Base-by-base conservation (phyloP, 2,113 vertebrate species). In the Chiloscyllium plagiosum region DNA sequence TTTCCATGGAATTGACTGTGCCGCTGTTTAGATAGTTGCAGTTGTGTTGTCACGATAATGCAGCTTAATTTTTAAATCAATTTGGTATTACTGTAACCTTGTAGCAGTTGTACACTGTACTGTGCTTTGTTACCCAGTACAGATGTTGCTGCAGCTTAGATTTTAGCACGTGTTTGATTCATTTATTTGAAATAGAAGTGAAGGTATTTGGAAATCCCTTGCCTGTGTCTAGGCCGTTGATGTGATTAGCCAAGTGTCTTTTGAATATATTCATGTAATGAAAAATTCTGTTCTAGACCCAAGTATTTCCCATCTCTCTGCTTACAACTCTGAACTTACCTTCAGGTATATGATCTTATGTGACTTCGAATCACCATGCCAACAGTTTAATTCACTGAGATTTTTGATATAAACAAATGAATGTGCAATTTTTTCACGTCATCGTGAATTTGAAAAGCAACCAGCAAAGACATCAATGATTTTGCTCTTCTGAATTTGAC, bases 181-280 rank as follows among this genome's bases (percentile, higher is more conserved):
- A 69, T 95, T 68, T 72, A 42, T 50, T 95, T 42, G 72, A 95
- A 29, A 29, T 72, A 52, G 94, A 95, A 95, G 29, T 70, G 92
- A 94, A 94, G 47, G n/a, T 66, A 26, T 42, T 47, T 94, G 65
- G 69, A 94, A 66, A 69, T 94, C n/a, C 37, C 92, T 47, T 47
- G 70, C n/a, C n/a, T 68, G 26, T 42, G 61, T 90, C 87, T 42
- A 42, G 87, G 68, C 12, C 15, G 69, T 29, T 70, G 42, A 72
- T 3, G 12, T 50, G 93, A 26, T 94, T 68, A 94, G 37, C 12
- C 47, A 70, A 47, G 17, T 20, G 33, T 37, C 37, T 94, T 22
- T 70, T 95, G 47, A 95, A 95, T 52, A 6, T 29, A 33, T 95
- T 95, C 69, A 72, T 13, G 70, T 52, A 72, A 33, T 47, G 24